These are phyloP conservation scores for Beroe ovata DNA, from an alignment of 37 sponge, comb jelly and placozoan genomes.

Conservation along the genomic window DNA sequence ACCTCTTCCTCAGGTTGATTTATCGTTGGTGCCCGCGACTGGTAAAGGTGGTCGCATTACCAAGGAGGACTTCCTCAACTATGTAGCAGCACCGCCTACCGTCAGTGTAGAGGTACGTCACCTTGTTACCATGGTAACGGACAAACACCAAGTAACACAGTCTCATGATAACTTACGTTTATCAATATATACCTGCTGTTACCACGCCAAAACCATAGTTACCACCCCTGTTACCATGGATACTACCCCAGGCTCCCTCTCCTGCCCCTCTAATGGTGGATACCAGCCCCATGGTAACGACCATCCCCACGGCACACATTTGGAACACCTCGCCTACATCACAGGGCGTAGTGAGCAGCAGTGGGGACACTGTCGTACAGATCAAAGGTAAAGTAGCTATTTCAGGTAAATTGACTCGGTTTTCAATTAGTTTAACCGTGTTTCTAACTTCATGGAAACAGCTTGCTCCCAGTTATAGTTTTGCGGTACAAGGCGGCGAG, in stretches of 20 bases:
- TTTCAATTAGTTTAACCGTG: no score
- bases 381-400: conserved; percentile 63
- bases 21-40: conserved; percentile 75
- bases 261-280: not conserved
- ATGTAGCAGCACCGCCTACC: not conserved
- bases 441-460: no score
- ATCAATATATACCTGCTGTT: no score
- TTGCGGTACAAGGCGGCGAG: no score
- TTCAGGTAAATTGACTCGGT: no score
- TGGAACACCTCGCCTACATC: conserved; percentile 41
- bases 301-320: conserved; percentile 47
- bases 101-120: not conserved
- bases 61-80: conserved; percentile 85
- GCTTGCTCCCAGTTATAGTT: no score
- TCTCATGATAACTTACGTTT: not conserved
- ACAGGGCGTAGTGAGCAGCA: not conserved
- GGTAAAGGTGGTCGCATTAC: conserved; percentile 89
- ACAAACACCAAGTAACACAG: not conserved
- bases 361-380: not conserved
- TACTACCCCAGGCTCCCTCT: not conserved
- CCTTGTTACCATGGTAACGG: not conserved
- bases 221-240: no score
- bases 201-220: no score
- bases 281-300: conserved; percentile 7
- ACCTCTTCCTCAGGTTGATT: conserved; percentile 67